Base-by-base conservation (phyloP, 1,140 invertebrate species). In the Apis dorsata region DNA sequence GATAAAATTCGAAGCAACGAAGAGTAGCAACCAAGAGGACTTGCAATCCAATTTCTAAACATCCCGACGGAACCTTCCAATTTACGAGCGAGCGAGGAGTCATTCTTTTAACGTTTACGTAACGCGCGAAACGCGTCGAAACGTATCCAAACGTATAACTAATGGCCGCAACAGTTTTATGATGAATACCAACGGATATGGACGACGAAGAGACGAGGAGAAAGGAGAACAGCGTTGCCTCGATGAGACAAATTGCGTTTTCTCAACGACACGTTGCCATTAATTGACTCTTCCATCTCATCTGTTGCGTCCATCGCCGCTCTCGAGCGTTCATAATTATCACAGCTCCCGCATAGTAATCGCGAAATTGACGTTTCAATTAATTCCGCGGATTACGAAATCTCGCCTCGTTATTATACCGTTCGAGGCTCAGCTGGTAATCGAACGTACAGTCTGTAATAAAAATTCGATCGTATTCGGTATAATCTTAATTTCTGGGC, bases 301-400 rank as follows among this genome's bases (percentile, higher is more conserved):
- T 59, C 51, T 79, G 44, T 79, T 72, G 78, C 78, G 59, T 62
- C 21, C 55, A 34, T 60, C 78, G 68, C 59, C 49, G 44, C 34
- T 44, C 34, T 63, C 49, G 68, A 44, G 21, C 55, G 53, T 21
- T 71, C 55, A 15, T 72, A 79, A 79, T 63, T 79, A 62, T 72
- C 68, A n/a, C 59, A 19, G 44, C 44, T 72, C 19, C 57, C 44
- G 53, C 21, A 28, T 28, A 12, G 78, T 60, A 72, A 79, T 72
- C 78, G 57, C 49, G n/a, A 17, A 79, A 79, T 51, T 62, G 78
- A 79, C 78, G 68, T 79, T 79, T 79, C 78, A 79, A 79, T 79
- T 79, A 60, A 79, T 79, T 79, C 57, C 34, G 17, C 44, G 44
- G 34, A 62, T 79, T 79, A 62, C 68, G 68, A 72, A 79, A 77